Evolutionary conservation across 2,113 vertebrate genomes (phyloP).

Genomic region (Phoenicopterus ruber): DNA sequence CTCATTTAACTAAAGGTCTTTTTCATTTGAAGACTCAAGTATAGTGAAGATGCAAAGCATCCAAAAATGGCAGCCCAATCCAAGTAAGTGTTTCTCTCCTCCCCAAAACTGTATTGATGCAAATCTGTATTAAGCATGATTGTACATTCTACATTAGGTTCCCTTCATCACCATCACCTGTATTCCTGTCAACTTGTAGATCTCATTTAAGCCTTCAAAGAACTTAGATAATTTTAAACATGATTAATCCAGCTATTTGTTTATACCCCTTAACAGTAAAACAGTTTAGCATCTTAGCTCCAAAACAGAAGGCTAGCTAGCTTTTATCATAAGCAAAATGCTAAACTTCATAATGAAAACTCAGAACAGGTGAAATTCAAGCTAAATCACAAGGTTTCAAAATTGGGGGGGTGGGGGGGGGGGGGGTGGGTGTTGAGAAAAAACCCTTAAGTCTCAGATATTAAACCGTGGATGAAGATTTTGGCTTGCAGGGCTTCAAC

Average conservation of each 20-base stretch:
- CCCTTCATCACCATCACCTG: background rate
- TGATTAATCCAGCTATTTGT: background rate
- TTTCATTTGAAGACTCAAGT: background rate
- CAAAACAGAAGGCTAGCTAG: background rate
- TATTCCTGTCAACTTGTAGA: background rate
- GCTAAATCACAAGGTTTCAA: background rate
- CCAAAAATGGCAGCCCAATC: background rate
- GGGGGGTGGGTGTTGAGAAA: background rate
- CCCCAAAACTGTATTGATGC: background rate
- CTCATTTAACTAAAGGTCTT: background rate
- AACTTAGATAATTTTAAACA: background rate
- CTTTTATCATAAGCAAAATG: background rate
- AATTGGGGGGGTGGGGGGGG: rapidly evolving
- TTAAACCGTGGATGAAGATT: background rate
- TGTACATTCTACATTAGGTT: background rate
- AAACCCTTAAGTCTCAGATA: background rate
- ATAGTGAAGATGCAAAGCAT: background rate
- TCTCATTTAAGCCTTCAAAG: background rate
- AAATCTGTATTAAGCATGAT: background rate
- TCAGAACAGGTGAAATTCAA: background rate
- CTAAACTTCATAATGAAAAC: background rate
- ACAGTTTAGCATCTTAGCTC: no score
- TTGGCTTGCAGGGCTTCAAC: background rate
- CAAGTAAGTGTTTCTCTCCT: background rate
- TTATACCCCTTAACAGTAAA: background rate